phyloP scores from a whole-genome alignment of 2,113 vertebrate species.

The Urocitellus parryii region DNA sequence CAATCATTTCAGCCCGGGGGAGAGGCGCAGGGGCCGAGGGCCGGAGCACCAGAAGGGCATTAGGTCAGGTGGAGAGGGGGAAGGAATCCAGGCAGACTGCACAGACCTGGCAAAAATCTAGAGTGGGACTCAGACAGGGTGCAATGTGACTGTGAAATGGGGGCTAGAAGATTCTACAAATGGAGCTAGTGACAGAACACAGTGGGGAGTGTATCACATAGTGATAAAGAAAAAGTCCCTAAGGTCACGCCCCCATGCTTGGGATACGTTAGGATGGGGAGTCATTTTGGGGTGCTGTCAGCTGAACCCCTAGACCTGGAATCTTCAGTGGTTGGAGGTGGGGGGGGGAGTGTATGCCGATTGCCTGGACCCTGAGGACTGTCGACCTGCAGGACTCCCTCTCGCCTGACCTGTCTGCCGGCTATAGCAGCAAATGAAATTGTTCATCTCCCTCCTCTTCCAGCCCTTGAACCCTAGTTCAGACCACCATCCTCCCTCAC shows the following conservation, averaged over 20 bases:
- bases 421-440: neutral
- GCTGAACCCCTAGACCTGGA: neutral
- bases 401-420: neutral
- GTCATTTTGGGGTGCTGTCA: neutral
- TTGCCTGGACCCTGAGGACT: neutral
- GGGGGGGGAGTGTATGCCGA: no score
- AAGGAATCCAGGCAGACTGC: neutral
- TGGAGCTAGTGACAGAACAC: neutral
- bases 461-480: neutral
- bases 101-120: neutral
- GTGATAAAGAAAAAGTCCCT: neutral
- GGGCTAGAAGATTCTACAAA: neutral
- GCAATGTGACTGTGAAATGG: no score
- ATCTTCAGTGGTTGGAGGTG: neutral
- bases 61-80: neutral
- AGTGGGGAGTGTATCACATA: neutral
- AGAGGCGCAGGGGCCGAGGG: no score
- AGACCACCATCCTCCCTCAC: neutral
- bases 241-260: neutral
- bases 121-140: neutral
- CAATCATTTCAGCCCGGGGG: neutral
- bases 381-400: no score
- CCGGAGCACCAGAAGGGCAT: no score
- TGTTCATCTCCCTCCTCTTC: no score
- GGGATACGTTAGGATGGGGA: neutral